phyloP scores from a whole-genome alignment of 2,113 vertebrate genomes.

The Rhinoptilus africanus region DNA sequence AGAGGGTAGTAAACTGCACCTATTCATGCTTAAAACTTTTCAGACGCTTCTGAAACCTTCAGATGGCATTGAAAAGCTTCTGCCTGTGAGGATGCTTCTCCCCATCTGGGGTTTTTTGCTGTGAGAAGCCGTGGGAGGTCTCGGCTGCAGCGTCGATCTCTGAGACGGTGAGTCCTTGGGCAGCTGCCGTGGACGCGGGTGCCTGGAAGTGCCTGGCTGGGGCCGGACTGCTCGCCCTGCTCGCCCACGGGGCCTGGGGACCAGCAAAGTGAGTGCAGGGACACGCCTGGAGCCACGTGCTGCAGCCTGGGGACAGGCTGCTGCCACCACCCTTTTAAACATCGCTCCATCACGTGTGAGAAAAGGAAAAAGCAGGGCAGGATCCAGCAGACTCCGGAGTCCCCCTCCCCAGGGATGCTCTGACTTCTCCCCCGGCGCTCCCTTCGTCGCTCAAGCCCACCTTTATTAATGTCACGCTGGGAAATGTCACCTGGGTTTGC shows the following conservation, averaged over 20 bases:
- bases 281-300: not conserved
- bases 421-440: not conserved
- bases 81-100: not conserved
- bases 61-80: fast-evolving
- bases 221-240: not conserved
- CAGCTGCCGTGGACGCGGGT: fast-evolving
- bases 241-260: fast-evolving
- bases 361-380: not conserved
- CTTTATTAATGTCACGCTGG: not conserved
- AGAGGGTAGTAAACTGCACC: not conserved
- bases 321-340: not conserved
- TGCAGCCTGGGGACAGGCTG: not conserved
- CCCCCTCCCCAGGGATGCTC: not conserved
- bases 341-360: fast-evolving
- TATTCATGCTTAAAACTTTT: fast-evolving
- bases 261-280: not conserved
- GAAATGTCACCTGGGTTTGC: not conserved
- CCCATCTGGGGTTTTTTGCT: not conserved
- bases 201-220: not conserved
- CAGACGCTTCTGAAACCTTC: not conserved
- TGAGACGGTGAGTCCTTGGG: fast-evolving
- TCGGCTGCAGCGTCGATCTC: fast-evolving
- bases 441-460: not conserved
- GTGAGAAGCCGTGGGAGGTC: not conserved
- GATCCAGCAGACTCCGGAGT: fast-evolving